phyloP scores from a whole-genome alignment of 37 sponge, comb jelly and placozoan genomes.

The Lycopodina hypogea region DNA sequence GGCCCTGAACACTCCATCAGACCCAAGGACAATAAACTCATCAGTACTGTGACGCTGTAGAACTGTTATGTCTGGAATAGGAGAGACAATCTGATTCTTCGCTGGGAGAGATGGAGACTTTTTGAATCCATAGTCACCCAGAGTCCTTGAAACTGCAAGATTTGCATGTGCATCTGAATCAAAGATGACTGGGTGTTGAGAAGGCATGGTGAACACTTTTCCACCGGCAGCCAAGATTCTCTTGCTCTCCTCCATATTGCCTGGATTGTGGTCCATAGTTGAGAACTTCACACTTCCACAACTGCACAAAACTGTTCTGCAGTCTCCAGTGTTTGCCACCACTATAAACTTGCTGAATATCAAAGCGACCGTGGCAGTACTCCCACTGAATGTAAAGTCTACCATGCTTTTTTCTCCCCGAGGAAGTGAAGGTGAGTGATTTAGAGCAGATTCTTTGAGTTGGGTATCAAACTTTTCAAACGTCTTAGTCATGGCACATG shows the following conservation, averaged over 20 bases:
- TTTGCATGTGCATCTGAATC: slow-evolving; percentile 6
- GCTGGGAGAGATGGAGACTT: not conserved
- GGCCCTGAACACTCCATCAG: slow-evolving; percentile 19
- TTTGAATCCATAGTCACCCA: slow-evolving; percentile 21
- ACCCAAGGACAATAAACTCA: slow-evolving; percentile 18
- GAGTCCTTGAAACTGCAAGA: slow-evolving; percentile 9
- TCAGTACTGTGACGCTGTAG: not conserved
- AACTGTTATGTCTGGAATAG: slow-evolving; percentile 11
- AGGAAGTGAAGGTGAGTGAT: not conserved
- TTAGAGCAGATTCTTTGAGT: not conserved
- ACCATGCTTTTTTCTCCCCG: not conserved
- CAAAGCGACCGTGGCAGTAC: slow-evolving; percentile 3
- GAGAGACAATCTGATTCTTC: slow-evolving; percentile 1
- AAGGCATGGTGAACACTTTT: slow-evolving; percentile 14
- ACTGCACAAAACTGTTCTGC: slow-evolving; percentile 10
- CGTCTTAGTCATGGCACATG: not conserved
- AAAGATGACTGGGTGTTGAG: slow-evolving; percentile 11
- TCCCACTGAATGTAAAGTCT: not conserved
- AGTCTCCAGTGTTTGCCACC: slow-evolving; percentile 20
- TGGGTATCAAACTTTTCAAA: slow-evolving; percentile 15
- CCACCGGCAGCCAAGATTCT: slow-evolving; percentile 25
- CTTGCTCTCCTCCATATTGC: not conserved
- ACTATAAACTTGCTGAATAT: not conserved
- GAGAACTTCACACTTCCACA: not conserved
- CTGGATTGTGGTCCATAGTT: slow-evolving; percentile 22